Base-by-base conservation (phyloP, 2,113 vertebrate genomes). In the Sturnira hondurensis region DNA sequence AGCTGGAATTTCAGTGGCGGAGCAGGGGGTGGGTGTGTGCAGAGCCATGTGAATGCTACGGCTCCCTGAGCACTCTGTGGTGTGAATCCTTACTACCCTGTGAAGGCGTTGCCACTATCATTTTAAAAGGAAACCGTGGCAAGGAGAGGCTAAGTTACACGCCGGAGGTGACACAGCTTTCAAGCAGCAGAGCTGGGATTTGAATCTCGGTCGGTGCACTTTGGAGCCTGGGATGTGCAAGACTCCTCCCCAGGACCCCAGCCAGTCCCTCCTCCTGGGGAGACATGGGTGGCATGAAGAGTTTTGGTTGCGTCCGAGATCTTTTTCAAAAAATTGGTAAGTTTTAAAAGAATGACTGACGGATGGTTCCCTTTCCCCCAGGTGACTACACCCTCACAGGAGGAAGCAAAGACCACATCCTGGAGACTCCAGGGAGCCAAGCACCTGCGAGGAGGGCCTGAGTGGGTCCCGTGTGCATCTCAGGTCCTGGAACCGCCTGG, bases 21-120 rank as follows among this genome's bases (percentile, higher is more conserved):
- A 16, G n/a, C 36, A 61, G 19, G 11, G 50, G 14, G 50, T 24
- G 38, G 12, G 11, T 28, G 1, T 24, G 19, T 26, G 56, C 47
- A 56, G 28, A 33, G 26, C 0, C 4, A 5, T 3, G 11, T 1
- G 3, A 19, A 58, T 1, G 2, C 38, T 4, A 8, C 65, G 14
- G 4, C 13, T 65, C 7, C 11, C 50, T 1, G 33, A 43, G 90
- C 26, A 38, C 36, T 15, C 5, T 15, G 20, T 20, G n/a, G 7
- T 38, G 4, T 15, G 65, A 36, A 73, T 19, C 74, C 61, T 56
- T 16, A 13, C 26, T 24, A 7, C 43, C 47, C 63, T 19, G 26
- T 5, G 56, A 33, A 33, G 70, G 22, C 22, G 47, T 45, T 38
- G 9, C 20, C 41, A 15, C 15, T 15, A 7, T 36, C 33, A 28